Evolutionary conservation across 2,113 vertebrate species (phyloP), one percentile per base, ranked within the genome.

Genomic region (Bubo blakistoni): DNA sequence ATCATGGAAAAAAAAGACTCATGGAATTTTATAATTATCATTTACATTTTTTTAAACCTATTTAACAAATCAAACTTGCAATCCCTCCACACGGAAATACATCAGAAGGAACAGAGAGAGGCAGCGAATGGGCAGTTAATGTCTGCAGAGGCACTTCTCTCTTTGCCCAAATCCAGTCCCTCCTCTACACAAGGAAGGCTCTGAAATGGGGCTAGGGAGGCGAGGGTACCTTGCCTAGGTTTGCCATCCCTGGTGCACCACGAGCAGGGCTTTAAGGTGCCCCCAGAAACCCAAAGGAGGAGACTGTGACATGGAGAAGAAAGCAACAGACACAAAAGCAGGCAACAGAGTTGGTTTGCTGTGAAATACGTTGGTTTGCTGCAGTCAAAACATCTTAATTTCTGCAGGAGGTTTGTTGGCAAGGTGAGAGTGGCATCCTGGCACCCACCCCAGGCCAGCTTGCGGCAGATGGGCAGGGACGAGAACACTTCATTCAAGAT

Each of bases 11-110:
- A 94, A 95, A 55, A 95, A 95, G 90, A 69, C 55, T 77, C 3
- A 0, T 77, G 47, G 74, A 97, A 83, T 95, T 94, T 95, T 96
- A 80, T 97, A 96, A 94, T 97, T 97, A 88, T 63, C 63, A 96
- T 92, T 96, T 92, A 95, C 9, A 65, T 78, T 91, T 97, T 92
- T 95, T 74, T 72, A 92, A 90, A 85, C 72, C 72, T 94, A 81
- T 88, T 93, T 73, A 76, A 96, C 81, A 97, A 97, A 92, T 97
- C 87, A 96, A 88, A 95, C 85, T 86, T 82, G 94, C 24, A 32
- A 84, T 76, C 81, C 38, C 34, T 94, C 87, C 86, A 61, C 71
- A 85, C 32, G 21, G 92, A 96, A 94, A 96, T 95, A 83, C 27
- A 87, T 92, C 69, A 83, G 55, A 95, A 95, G 79, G 49, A 92